These are phyloP conservation scores for Hippocampus guttulatus DNA, from an alignment of 2,113 vertebrate genomes.

Conservation along the genomic window DNA sequence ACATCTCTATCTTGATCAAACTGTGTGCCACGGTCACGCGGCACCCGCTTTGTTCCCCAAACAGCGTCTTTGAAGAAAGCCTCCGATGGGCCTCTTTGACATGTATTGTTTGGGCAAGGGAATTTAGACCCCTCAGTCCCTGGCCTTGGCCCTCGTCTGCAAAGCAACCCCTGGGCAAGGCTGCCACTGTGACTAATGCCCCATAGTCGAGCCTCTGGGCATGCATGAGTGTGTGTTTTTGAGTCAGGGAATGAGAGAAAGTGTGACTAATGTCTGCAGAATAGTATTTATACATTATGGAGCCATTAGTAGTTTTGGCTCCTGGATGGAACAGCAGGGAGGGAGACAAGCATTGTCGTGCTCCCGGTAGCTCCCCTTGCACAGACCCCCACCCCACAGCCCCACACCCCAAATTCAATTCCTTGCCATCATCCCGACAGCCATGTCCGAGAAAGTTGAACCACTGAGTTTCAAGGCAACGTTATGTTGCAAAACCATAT, in stretches of 20 bases:
- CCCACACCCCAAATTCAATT: too few relatives aligned
- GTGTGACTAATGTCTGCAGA: conserved; percentile 71
- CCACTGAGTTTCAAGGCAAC: neutral
- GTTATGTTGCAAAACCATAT: neutral
- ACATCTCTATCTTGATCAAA: conserved; percentile 52
- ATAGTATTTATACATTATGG: conserved; percentile 71
- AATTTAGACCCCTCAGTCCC: conserved; percentile 63
- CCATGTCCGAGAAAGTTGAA: conserved; percentile 27
- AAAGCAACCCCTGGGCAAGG: conserved; percentile 49
- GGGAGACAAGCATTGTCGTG: conserved; percentile 67
- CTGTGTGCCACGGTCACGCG: conserved; percentile 38
- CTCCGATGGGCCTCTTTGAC: conserved; percentile 62
- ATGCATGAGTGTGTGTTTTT: conserved; percentile 14
- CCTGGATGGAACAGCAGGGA: conserved; percentile 69
- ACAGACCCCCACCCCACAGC: neutral
- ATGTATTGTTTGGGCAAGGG: conserved; percentile 65
- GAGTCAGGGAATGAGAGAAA: conserved; percentile 49
- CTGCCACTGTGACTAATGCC: conserved; percentile 68
- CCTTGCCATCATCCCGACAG: neutral
- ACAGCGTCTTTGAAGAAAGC: conserved; percentile 60
- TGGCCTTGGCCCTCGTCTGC: conserved; percentile 67
- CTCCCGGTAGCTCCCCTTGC: neutral
- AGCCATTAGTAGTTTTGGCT: conserved; percentile 69
- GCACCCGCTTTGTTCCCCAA: conserved; percentile 56
- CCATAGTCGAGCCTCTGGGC: conserved; percentile 35